Conservation (phyloP, 2,888 invertebrate species). For the Heliconius ethilla region DNA sequence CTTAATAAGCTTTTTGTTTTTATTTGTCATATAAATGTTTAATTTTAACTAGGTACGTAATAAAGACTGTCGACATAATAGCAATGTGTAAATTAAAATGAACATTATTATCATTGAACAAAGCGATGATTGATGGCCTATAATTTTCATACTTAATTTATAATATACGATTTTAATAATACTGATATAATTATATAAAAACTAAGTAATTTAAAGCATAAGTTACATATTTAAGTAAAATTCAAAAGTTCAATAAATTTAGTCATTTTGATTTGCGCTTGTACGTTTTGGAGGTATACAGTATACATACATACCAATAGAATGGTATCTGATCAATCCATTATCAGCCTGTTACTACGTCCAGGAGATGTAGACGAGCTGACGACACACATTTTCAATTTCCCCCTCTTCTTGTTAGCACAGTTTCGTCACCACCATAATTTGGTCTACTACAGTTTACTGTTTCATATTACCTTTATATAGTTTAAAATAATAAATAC, state of each 20-base stretch:
- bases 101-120: slow-evolving; percentile 1
- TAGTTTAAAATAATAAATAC: background rate
- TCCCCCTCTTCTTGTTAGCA: slow-evolving; percentile 69
- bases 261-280: slow-evolving; percentile 40
- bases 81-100: background rate
- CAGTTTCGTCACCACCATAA: slow-evolving; percentile 75
- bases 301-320: slow-evolving; percentile 44
- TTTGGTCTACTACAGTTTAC: slow-evolving; percentile 77
- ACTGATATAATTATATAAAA: background rate
- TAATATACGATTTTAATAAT: background rate
- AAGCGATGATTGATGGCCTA: slow-evolving; percentile 4
- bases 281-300: slow-evolving; percentile 40
- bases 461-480: slow-evolving; percentile 48
- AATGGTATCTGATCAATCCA: slow-evolving; percentile 79
- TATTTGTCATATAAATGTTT: background rate
- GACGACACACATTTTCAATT: slow-evolving; percentile 81
- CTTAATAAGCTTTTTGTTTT: background rate
- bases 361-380: slow-evolving; percentile 75
- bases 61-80: background rate
- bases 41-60: background rate
- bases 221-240: slow-evolving; percentile 8
- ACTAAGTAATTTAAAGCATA: background rate
- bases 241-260: slow-evolving; percentile 24
- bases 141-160: slow-evolving; percentile 8
- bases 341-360: slow-evolving; percentile 69